These are phyloP conservation scores for Eremobia ochroleuca DNA, from an alignment of 2,888 invertebrate species.

Conservation along the genomic window DNA sequence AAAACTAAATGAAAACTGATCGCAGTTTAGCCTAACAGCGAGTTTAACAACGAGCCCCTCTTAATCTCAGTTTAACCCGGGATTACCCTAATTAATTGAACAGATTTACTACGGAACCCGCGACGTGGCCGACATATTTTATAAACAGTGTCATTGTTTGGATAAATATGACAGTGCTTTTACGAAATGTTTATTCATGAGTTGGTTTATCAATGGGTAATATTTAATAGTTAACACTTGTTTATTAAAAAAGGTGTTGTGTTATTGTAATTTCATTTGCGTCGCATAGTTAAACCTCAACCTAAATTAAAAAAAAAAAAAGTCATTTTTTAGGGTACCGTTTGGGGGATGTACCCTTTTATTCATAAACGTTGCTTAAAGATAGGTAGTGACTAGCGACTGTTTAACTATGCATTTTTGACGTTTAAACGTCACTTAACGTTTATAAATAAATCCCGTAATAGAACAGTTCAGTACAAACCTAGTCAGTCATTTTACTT, in stretches of 20 bases:
- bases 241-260: neutral
- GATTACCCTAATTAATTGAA: constrained; percentile 68
- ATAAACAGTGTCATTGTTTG: constrained; percentile 22
- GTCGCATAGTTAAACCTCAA: neutral
- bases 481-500: too few species aligned
- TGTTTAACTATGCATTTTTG: too few species aligned
- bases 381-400: neutral
- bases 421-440: neutral
- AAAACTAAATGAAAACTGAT: constrained; percentile 50
- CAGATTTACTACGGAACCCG: constrained; percentile 50
- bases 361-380: neutral
- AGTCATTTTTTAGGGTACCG: neutral
- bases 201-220: neutral
- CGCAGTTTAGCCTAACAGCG: constrained; percentile 33
- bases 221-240: neutral
- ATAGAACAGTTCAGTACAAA: too few species aligned
- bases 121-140: constrained; percentile 35
- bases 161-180: constrained; percentile 4
- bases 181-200: neutral
- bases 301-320: neutral
- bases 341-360: neutral
- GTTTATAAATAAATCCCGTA: too few species aligned
- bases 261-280: neutral
- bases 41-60: constrained; percentile 27
- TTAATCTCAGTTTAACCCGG: constrained; percentile 51